Evolutionary conservation across 1,140 invertebrate genomes (phyloP), one percentile per base, ranked within the genome.

Genomic region (Arion vulgaris): DNA sequence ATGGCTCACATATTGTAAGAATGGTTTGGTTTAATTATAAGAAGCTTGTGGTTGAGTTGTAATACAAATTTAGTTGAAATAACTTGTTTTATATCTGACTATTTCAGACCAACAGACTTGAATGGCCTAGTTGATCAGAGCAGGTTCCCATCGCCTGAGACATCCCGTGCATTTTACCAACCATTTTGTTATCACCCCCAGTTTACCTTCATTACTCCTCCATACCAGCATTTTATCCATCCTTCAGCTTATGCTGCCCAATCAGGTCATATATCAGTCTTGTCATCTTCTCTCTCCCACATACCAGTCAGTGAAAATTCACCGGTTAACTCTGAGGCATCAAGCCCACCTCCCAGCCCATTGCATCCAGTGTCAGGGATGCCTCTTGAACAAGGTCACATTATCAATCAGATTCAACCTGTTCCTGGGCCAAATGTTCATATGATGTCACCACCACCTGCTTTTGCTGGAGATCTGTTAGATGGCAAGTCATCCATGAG

Each of bases 281-380:
- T 71, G 19, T 23, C 78, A 71, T 71, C 78, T 28, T 66, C 78
- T 0, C 34, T 36, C 19, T 57, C 76, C 15, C 79, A 57, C 34
- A 26, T 76, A 66, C 38, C 36, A 53, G 76, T 19, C 17, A 80
- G 49, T 71, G 84, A 83, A 39, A 66, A 53, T 36, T 57, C 51
- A 0, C 62, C 76, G 36, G 78, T 78, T 73, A 87, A 86, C 79
- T 88, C 84, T 38, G 87, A 85, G 74, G 84, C 85, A 72, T 89
- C 86, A 36, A 88, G 85, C 80, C 87, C 85, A 53, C 88, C 85
- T 19, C 76, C 81, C 45, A 89, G 87, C 82, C 88, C 85, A 32
- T 57, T n/a, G 34, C 41, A 53, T 26, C 41, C 36, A 32, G 2
- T 53, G 32, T 11, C 71, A 73, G 71, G 38, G 17, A 11, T 66